Evolutionary conservation across 2,888 invertebrate species (phyloP).

Genomic region (Aphodius sticticus): DNA sequence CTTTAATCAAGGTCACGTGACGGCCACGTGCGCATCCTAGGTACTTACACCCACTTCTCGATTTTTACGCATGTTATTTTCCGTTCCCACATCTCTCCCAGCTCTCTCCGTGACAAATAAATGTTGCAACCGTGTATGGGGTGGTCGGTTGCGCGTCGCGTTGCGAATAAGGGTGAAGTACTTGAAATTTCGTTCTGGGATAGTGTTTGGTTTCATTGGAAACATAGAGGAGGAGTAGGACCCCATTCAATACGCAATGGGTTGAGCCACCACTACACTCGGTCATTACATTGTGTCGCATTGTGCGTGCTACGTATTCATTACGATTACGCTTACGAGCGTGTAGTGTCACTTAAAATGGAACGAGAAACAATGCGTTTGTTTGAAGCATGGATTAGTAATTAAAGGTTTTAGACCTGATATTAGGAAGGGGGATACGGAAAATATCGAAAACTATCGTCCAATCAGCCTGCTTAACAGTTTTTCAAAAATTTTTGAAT

Average conservation of each 20-base stretch:
- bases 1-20: conserved; percentile 48
- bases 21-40: conserved; percentile 46
- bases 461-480: too few relatives aligned
- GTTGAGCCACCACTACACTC: neutral
- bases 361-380: neutral
- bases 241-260: neutral
- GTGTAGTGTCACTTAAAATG: neutral
- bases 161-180: conserved; percentile 14
- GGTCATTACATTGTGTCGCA: neutral
- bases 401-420: neutral
- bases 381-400: neutral
- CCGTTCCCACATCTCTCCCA: conserved; percentile 40
- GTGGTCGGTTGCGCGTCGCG: conserved; percentile 22
- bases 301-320: neutral
- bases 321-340: neutral
- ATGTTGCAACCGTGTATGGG: conserved; percentile 28
- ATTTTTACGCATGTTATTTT: conserved; percentile 46
- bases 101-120: conserved; percentile 32
- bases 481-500: too few relatives aligned
- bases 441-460: too few relatives aligned
- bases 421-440: too few relatives aligned
- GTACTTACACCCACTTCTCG: conserved; percentile 46
- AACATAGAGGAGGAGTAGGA: neutral
- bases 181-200: conserved; percentile 31
- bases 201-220: conserved; percentile 36